Conservation (phyloP, 2,888 invertebrate species). For the Acanthosoma haemorrhoidale region DNA sequence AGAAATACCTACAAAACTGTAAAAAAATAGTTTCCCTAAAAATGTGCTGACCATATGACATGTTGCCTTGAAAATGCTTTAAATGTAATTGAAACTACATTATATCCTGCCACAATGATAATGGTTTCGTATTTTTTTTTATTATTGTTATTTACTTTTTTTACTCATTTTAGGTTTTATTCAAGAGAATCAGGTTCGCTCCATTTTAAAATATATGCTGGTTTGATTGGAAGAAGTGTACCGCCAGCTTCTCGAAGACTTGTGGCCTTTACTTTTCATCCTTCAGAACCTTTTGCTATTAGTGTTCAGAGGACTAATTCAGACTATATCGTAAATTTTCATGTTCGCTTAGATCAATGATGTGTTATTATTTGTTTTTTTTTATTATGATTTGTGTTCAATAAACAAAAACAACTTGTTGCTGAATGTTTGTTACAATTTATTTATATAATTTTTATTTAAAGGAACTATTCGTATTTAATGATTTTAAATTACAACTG, state of each 20-base stretch:
- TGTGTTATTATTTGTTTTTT: neutral
- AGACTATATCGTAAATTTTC: slow-evolving; percentile 92
- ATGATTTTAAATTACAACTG: no score
- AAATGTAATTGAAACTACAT: no score
- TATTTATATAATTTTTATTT: no score
- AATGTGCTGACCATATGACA: no score
- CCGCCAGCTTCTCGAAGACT: slow-evolving; percentile 68
- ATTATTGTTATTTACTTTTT: neutral
- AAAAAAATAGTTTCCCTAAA: no score
- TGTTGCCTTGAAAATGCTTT: no score
- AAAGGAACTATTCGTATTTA: no score
- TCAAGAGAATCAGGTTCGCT: slow-evolving; percentile 71
- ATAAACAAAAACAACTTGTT: no score
- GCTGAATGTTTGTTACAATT: no score
- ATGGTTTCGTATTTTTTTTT: no score
- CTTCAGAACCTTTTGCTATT: slow-evolving; percentile 91
- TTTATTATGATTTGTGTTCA: no score
- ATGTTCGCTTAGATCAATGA: slow-evolving; percentile 56
- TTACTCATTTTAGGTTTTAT: slow-evolving; percentile 62
- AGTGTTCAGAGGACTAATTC: slow-evolving; percentile 89
- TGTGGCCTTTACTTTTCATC: slow-evolving; percentile 94
- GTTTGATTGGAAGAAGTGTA: slow-evolving; percentile 55
- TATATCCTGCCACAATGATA: neutral
- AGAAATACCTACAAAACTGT: no score
- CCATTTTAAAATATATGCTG: slow-evolving; percentile 71